Base-by-base conservation (phyloP, 2,113 vertebrate species). In the Nesoenas mayeri region DNA sequence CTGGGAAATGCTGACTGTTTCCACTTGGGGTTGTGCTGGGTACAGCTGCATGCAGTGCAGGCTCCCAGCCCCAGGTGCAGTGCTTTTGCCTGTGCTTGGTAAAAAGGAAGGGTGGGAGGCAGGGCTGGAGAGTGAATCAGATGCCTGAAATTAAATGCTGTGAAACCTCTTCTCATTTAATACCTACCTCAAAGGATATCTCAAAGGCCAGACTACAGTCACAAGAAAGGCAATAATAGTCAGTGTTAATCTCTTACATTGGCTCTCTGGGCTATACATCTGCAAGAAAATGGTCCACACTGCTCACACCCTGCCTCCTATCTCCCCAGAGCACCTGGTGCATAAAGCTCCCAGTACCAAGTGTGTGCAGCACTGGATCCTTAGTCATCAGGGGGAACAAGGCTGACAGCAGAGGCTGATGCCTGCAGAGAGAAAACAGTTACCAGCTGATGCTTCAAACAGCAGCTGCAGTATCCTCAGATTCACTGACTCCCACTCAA, bases 401-500 rank as follows among this genome's bases (percentile, higher is more conserved):
- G 38, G 31, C 81, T 96, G 91, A 48, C 65, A 88, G 78, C 77
- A 92, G 67, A 94, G 47, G 87, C 6, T 89, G 48, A 51, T 89
- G 65, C 34, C 87, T 91, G 90, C 80, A 94, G 84, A 85, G 77
- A 62, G 73, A 89, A 91, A 94, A 65, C 40, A 69, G 61, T 79
- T 81, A 71, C 87, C 80, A 92, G 89, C 77, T 84, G 77, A 91
- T 83, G 87, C 71, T 90, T 93, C 56, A 88, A 91, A 91, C 60
- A 90, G 75, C 89, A 96, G 79, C 71, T 90, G 85, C 94, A 95
- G 32, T 82, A 86, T 79, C 56, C 71, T 89, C 89, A 50, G 81
- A 77, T 75, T 94, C 51, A 73, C 70, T 5, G 21, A 14, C 67
- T 83, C 67, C 74, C 64, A 94, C 82, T 85, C 85, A 93, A 89